Base-by-base conservation (phyloP, 2,113 vertebrate species). In the Addax nasomaculatus region DNA sequence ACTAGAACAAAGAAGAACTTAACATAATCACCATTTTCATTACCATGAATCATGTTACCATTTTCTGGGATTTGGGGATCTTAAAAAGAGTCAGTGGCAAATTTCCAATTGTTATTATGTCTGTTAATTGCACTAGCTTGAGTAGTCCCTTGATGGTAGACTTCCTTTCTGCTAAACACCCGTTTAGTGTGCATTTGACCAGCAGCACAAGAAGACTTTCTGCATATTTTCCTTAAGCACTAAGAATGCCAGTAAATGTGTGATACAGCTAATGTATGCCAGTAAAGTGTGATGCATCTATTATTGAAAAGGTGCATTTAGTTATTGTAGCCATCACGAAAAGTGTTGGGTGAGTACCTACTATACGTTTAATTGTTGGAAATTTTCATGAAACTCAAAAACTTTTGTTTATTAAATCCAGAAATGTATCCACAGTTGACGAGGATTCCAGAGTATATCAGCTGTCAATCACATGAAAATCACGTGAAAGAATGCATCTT, bases 81-180 rank as follows among this genome's bases (percentile, higher is more conserved):
- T 16, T 81, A 57, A 79, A 62, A 85, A 80, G 58, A 78, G 76
- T 85, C 23, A 64, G 29, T 84, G 45, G 39, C 51, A 64, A 53
- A 43, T 90, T 95, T 84, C 80, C 83, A 93, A 36, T 96, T 85
- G 80, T 80, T 80, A 39, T 19, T 25, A 39, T 30, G 17, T 94
- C 23, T 64, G 1, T 87, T 92, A 53, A 92, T 49, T 62, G 53
- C 36, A 67, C 27, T 94, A 51, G 33, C n/a, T 79, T 84, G 70
- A 91, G 43, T 19, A 39, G 43, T 80, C 73, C 53, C 62, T 36
- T 27, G 6, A 64, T 30, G 16, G 51, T 70, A 39, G 21, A 47
- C 80, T 94, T 96, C 45, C 9, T 96, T 96, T 95, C 89, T 62
- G 64, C 27, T 39, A 84, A 96, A 78, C 30, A 88, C 39, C 21